Percentiles rank a stretch among this genome's conserved stretches.
Evolutionary conservation across 1,140 invertebrate species (phyloP).

Genomic region (Apis cerana): DNA sequence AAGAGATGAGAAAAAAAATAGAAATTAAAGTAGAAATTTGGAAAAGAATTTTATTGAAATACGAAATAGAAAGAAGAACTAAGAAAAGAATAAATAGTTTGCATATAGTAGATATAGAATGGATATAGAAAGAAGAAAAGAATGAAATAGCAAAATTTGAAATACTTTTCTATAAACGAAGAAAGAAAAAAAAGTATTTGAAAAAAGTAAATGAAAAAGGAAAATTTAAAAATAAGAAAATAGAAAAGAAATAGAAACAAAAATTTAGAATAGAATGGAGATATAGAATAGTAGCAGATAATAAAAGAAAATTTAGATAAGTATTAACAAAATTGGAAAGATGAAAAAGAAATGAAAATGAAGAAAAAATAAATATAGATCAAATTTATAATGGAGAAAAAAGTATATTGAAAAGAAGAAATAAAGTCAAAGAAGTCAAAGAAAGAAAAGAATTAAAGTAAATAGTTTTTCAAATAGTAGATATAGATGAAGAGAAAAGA

Average conservation of each 20-base stretch:
- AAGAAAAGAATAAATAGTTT: background rate
- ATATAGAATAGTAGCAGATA: background rate
- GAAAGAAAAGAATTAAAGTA: too few relatives aligned
- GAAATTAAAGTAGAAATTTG: conserved; percentile 6
- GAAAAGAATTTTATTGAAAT: background rate
- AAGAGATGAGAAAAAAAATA: background rate
- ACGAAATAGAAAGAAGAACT: background rate
- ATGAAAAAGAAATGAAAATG: background rate
- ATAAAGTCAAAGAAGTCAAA: background rate
- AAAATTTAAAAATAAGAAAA: conserved; percentile 8
- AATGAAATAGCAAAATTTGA: conserved; percentile 18
- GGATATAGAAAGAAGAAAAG: background rate
- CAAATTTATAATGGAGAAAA: background rate
- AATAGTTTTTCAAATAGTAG: background rate
- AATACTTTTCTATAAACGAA: too few relatives aligned
- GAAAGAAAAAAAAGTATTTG: too few relatives aligned
- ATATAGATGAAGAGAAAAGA: conserved; percentile 13
- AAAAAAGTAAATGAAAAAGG: background rate
- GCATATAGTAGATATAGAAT: background rate
- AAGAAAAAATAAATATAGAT: background rate
- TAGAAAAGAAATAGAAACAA: background rate
- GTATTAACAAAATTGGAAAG: conserved; percentile 33
- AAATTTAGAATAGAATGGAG: conserved; percentile 13
- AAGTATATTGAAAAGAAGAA: background rate
- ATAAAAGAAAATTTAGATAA: background rate